Evolutionary conservation across 2,888 invertebrate genomes (phyloP), one percentile per base, ranked within the genome.

Genomic region (Chrysodeixis includens): DNA sequence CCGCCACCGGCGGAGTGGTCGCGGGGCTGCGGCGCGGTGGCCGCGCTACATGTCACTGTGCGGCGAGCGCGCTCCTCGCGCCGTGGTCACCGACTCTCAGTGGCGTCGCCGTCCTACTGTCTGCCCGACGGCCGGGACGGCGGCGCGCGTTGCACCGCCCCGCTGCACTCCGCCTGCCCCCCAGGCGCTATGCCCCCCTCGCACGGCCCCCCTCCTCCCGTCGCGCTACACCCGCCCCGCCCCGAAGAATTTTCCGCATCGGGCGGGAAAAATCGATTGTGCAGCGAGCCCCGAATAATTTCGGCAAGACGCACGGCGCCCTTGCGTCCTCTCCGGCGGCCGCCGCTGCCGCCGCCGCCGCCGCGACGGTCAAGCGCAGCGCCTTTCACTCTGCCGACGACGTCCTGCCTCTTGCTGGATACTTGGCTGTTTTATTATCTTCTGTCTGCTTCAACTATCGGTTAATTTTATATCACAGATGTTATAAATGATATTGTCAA

Each of bases 251-350:
- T 95, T 95, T 94, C 93, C 95, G 94, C 94, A 94, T 94, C 94
- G 94, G 94, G 94, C 92, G 92, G 94, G 94, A 95, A 95, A 94
- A 95, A 95, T 95, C 95, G 95, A 95, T 95, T 95, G 93, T 94
- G 94, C 94, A 93, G 92, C 93, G 93, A 92, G 93, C 92, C 92
- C 94, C 94, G 93, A 94, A 94, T 94, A 93, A 94, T 93, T 94
- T 94, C 90, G 94, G 94, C 94, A 94, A 94, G 94, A 94, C 94
- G 94, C 94, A 94, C 93, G 94, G 94, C 94, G 93, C 93, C 93
- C 93, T 93, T 93, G 93, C 91, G 88, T 91, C 89, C 89, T 87
- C 90, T 81, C 74, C 83, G 83, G 74, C 69, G 66, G 69, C 73
- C 71, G 61, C 74, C 68, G 78, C 78, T 69, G 70, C 71, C 79